Evolutionary conservation across 2,113 vertebrate genomes (phyloP).

Genomic region (Mirza zaza): DNA sequence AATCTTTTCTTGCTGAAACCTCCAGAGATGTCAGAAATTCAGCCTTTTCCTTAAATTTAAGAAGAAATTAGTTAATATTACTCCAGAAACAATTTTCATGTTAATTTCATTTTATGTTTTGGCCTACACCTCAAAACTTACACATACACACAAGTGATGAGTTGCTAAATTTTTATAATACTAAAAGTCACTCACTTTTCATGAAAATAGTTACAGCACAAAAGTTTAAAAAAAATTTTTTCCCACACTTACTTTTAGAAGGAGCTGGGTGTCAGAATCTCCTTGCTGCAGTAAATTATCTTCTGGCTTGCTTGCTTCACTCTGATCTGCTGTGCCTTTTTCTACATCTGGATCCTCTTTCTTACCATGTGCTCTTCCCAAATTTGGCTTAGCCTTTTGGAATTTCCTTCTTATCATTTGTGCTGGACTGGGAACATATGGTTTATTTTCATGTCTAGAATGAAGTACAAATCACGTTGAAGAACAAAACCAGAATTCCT

Average conservation of each 20-base stretch:
- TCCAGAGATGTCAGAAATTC: constrained; percentile 21
- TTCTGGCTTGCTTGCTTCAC: constrained; percentile 34
- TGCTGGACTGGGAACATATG: constrained; percentile 72
- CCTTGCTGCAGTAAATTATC: not conserved
- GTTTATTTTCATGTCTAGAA: constrained; percentile 67
- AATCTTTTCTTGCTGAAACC: constrained; percentile 56
- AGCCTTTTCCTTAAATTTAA: constrained; percentile 75
- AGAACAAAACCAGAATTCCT: constrained; percentile 43
- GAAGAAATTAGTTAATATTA: constrained; percentile 23
- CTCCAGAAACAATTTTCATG: not conserved
- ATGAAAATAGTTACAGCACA: not conserved
- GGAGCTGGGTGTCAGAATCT: constrained; percentile 11
- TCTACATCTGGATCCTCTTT: constrained; percentile 60
- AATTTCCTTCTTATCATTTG: constrained; percentile 76
- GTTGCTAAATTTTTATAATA: not conserved
- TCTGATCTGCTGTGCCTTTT: constrained; percentile 33
- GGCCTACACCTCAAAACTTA: not conserved
- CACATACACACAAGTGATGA: not conserved
- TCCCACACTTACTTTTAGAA: constrained; percentile 77
- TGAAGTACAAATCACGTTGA: constrained; percentile 49
- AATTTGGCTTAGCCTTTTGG: constrained; percentile 73
- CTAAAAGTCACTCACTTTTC: not conserved
- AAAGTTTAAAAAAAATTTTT: not conserved
- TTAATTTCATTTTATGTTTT: not conserved
- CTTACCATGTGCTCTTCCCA: constrained; percentile 69